Conservation (phyloP, 2,888 invertebrate genomes). For the Nomada goodeniana region DNA sequence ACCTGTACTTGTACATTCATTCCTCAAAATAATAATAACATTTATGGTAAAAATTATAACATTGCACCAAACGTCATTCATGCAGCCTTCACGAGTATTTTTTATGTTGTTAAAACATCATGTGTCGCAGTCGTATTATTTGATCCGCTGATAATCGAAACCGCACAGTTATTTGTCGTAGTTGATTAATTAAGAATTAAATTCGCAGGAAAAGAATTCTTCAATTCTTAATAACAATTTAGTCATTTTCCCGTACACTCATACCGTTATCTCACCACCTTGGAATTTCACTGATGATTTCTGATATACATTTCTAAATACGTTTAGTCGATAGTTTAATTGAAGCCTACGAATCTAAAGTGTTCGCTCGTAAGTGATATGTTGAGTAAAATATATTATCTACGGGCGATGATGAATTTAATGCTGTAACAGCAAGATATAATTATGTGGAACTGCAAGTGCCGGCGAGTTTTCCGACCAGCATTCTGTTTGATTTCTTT, state of each 20-base stretch:
- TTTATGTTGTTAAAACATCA: background rate
- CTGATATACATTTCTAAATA: constrained; percentile 51
- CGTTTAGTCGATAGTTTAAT: constrained; percentile 62
- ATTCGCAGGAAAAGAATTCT: constrained; percentile 32
- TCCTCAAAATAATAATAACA: constrained; percentile 15
- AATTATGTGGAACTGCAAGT: constrained; percentile 49
- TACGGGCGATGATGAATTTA: constrained; percentile 64
- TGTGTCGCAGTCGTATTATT: constrained; percentile 2
- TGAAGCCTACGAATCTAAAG: constrained; percentile 69
- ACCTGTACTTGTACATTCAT: constrained; percentile 4
- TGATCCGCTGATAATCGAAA: constrained; percentile 63
- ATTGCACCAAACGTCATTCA: constrained; percentile 41
- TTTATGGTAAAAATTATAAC: constrained; percentile 25
- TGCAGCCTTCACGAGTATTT: constrained; percentile 37
- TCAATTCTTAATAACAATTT: constrained; percentile 36
- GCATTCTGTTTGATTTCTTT: background rate
- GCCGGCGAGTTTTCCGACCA: constrained; percentile 32
- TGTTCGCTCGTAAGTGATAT: constrained; percentile 76
- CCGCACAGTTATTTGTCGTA: constrained; percentile 40
- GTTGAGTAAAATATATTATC: constrained; percentile 74
- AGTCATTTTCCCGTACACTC: constrained; percentile 33
- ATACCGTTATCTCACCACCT: constrained; percentile 28
- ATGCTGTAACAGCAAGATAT: constrained; percentile 51
- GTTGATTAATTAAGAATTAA: constrained; percentile 26
- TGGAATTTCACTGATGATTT: constrained; percentile 30